These are phyloP conservation scores for Dendrolimus pini DNA, from an alignment of 2,888 invertebrate species.

Conservation along the genomic window DNA sequence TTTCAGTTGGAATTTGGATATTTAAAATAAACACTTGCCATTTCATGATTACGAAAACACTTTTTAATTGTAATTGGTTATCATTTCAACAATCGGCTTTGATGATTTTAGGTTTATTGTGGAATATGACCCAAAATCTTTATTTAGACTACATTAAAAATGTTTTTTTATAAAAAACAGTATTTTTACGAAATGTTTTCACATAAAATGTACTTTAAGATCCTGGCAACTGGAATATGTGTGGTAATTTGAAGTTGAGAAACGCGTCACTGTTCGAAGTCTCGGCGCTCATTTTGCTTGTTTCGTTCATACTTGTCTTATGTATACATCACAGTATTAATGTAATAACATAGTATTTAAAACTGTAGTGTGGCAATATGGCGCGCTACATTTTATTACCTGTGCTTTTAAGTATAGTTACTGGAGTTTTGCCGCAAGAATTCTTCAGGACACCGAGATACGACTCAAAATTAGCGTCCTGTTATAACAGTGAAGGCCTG, in stretches of 20 bases:
- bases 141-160: too few species aligned
- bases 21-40: too few species aligned
- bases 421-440: constrained; percentile 45
- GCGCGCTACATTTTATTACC: constrained; percentile 42
- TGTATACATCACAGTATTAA: background rate
- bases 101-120: too few species aligned
- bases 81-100: too few species aligned
- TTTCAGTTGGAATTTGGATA: too few species aligned
- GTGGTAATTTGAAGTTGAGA: constrained; percentile 1
- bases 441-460: constrained; percentile 49
- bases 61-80: too few species aligned
- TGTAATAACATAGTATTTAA: background rate
- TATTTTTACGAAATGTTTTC: too few species aligned
- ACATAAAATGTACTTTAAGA: too few species aligned
- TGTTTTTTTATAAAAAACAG: too few species aligned
- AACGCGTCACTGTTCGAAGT: background rate
- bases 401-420: constrained; percentile 39
- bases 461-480: constrained; percentile 57
- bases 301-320: background rate
- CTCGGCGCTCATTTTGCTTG: background rate
- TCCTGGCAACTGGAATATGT: background rate
- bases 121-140: too few species aligned
- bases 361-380: constrained; percentile 37
- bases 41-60: too few species aligned
- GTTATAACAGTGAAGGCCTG: constrained; percentile 53